Conservation (phyloP, 2,888 invertebrate genomes). For the Perizoma affinitatum region DNA sequence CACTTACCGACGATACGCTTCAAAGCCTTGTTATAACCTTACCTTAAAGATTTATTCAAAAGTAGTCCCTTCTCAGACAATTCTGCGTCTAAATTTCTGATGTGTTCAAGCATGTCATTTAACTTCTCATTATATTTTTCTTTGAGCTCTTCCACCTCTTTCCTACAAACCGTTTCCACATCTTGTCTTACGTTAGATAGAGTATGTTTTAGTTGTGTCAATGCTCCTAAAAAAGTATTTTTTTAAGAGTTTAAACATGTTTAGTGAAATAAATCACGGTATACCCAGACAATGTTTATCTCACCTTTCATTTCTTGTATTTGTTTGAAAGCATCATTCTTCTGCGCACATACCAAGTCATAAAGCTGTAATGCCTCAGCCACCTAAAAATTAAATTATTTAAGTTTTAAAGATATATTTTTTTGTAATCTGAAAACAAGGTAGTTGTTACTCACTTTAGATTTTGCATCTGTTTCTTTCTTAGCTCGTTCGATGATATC, state of each 20-base stretch:
- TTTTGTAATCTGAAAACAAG: not conserved
- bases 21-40: not conserved
- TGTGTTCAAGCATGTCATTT: constrained; percentile 81
- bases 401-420: not conserved
- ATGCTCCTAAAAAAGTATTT: constrained; percentile 75
- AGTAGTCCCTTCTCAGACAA: constrained; percentile 82
- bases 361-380: constrained; percentile 76
- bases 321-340: constrained; percentile 64
- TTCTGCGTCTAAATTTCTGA: constrained; percentile 83
- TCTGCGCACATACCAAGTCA: constrained; percentile 68
- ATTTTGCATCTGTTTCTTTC: constrained; percentile 73
- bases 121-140: constrained; percentile 84
- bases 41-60: constrained; percentile 79
- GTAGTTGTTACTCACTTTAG: constrained; percentile 48
- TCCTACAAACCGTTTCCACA: constrained; percentile 80
- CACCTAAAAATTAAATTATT: constrained; percentile 53
- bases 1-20: too few species aligned
- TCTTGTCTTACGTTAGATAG: constrained; percentile 82
- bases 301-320: constrained; percentile 61
- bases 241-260: not conserved
- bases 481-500: constrained; percentile 61
- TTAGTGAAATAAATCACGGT: too few species aligned
- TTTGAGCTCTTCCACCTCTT: constrained; percentile 84
- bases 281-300: not conserved
- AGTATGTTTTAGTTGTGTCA: constrained; percentile 75